A percentile compares a stretch with the other conserved stretches of the same genome.
These are phyloP conservation scores for Gnatocerus cornutus DNA, from an alignment of 2,888 invertebrate genomes.

Conservation along the genomic window DNA sequence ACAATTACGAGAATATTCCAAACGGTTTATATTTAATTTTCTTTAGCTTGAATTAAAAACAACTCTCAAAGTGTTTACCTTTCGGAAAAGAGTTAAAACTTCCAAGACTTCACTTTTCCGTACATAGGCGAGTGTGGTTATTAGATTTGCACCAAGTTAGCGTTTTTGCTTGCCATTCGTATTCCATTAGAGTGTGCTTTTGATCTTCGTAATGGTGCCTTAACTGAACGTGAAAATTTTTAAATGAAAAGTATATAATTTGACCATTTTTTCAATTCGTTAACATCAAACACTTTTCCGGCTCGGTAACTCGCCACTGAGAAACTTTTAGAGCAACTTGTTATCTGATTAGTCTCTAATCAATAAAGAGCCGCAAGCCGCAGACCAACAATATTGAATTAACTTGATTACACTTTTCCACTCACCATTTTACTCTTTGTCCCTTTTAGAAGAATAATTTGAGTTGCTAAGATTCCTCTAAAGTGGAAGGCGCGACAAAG, in stretches of 20 bases:
- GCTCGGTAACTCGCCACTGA: conserved; percentile 44
- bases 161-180: conserved; percentile 34
- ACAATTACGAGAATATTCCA: too few relatives aligned
- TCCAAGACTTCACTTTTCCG: background rate
- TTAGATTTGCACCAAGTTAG: conserved; percentile 32
- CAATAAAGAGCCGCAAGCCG: conserved; percentile 50
- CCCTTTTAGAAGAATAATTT: conserved; percentile 30
- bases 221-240: conserved; percentile 41
- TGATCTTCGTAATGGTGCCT: conserved; percentile 37
- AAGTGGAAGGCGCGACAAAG: too few relatives aligned
- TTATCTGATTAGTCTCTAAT: conserved; percentile 53
- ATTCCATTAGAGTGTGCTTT: conserved; percentile 30
- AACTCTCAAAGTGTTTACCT: too few relatives aligned
- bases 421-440: conserved; percentile 45
- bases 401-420: conserved; percentile 51
- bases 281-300: conserved; percentile 54
- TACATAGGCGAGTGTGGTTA: conserved; percentile 4
- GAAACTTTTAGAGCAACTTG: conserved; percentile 51
- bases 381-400: conserved; percentile 52
- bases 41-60: too few relatives aligned
- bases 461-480: conserved; percentile 3
- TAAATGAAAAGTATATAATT: conserved; percentile 47
- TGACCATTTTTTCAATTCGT: conserved; percentile 52
- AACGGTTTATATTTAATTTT: too few relatives aligned
- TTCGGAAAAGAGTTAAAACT: too few relatives aligned